Base-by-base conservation (phyloP, 2,113 vertebrate species). In the Cryptomyrus ogoouensis region DNA sequence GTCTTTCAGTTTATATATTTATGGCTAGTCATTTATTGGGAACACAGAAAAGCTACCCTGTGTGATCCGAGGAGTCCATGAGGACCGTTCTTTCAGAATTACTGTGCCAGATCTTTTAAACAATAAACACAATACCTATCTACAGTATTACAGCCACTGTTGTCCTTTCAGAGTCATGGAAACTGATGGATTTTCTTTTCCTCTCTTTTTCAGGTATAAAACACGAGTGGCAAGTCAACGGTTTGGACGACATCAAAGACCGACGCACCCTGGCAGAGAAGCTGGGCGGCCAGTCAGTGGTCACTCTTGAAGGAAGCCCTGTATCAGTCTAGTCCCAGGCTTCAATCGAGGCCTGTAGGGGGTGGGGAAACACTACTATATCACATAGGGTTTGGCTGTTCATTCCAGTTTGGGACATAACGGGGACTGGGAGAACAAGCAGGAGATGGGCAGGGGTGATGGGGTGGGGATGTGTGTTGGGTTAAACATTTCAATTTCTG, bases 161-260 rank as follows among this genome's bases (percentile, higher is more conserved):
- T n/a, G 83, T 85, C 6, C 10, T 49, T 47, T 42, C 66, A 15
- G 31, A 17, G 35, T 42, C 35, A 19, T 3, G 17, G 17, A 27
- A 50, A 27, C 44, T 86, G 83, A 47, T 4, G 46, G 1, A 10
- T 66, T 12, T 66, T 1, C n/a, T 15, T 31, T 19, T 2, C 8
- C 56, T 12, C 1, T 3, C 2, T 24, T 12, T 4, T 66, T 0
- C 92, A 98, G 98, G 98, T 91, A 96, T 98, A 93, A 98, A 98
- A 94, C 97, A 98, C 0, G 97, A 98, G 93, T 96, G 96, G 96
- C 97, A 98, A 95, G 96, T 97, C 91, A 98, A 97, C 58, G 96
- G 96, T 91, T 93, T 96, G 21, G 97, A 97, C 1, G 98, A 98
- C 90, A 95, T 98, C 89, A 96, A 96, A 93, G 98, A 98, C 91